phyloP scores from a whole-genome alignment of 2,888 invertebrate genomes.

The Lasioglossum figueresi region DNA sequence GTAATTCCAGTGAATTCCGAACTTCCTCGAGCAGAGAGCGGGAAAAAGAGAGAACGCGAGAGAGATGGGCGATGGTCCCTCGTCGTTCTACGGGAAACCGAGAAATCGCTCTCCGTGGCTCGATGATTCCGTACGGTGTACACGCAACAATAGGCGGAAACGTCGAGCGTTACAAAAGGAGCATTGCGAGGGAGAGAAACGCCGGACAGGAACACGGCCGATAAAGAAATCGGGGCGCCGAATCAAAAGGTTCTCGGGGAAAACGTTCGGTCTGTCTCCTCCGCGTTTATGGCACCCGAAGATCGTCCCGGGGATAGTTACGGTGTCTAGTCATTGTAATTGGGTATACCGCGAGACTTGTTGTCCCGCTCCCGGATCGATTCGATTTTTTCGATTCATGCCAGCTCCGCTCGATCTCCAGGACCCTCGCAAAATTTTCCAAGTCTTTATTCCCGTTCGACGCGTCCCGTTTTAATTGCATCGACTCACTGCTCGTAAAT shows the following conservation, averaged over 20 bases:
- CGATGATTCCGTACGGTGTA: slow-evolving; percentile 60
- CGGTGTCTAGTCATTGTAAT: slow-evolving; percentile 70
- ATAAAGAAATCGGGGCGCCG: slow-evolving; percentile 69
- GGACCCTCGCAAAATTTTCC: not conserved
- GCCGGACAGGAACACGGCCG: slow-evolving; percentile 36
- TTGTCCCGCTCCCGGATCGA: slow-evolving; percentile 34
- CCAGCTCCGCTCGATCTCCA: not conserved
- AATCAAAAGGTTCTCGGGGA: slow-evolving; percentile 65
- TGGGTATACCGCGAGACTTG: slow-evolving; percentile 58
- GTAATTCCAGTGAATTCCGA: slow-evolving; percentile 17
- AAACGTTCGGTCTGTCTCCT: slow-evolving; percentile 63
- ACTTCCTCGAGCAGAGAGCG: not conserved
- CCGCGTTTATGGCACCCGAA: slow-evolving; percentile 55
- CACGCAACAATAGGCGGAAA: slow-evolving; percentile 73
- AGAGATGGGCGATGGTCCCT: not conserved
- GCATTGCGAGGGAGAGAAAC: slow-evolving; percentile 59
- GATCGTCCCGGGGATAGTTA: slow-evolving; percentile 69
- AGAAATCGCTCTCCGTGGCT: slow-evolving; percentile 62
- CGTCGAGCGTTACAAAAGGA: slow-evolving; percentile 69
- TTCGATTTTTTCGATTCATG: slow-evolving; percentile 30
- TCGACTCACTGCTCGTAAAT: slow-evolving; percentile 22
- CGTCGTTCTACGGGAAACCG: slow-evolving; percentile 55
- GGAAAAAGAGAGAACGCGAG: not conserved
- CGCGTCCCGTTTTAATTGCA: slow-evolving; percentile 34
- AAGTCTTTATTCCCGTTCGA: slow-evolving; percentile 14